Base-by-base conservation (phyloP, 2,797 vertebrate species). In the Notoglanidium macrostoma region DNA sequence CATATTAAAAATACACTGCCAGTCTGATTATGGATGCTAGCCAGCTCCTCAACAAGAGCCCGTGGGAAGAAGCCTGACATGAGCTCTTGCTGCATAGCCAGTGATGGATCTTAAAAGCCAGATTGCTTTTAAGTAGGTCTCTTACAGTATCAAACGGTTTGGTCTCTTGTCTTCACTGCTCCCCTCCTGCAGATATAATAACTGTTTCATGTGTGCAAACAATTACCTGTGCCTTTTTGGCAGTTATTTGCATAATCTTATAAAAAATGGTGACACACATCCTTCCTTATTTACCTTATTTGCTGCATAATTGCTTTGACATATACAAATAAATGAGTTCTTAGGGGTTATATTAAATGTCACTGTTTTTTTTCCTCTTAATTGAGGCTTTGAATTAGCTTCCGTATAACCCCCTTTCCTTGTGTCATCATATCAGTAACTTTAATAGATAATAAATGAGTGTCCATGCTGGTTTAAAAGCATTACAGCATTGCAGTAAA, bases 191-290 rank as follows among this genome's bases (percentile, higher is more conserved):
- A 90, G 86, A 4, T 19, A 49, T 89, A 90, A 88, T 89, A 83
- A 89, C 87, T 73, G 55, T 49, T 65, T 86, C 51, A 82, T 73
- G 44, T 86, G 68, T 21, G 15, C 44, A 84, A 85, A 85, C 87
- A 54, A n/a, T 76, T 82, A 76, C 55, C 29, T 79, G 54, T 57
- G 54, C 19, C 21, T 79, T 40, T 54, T 83, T 68, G 32, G 29
- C 11, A 49, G 67, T 61, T 44, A 86, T 88, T 90, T 90, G 86
- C 89, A 90, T 91, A 90, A 90, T 89, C 78, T 84, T 79, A 86
- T 86, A 86, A 89, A 49, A 65, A 83, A 83, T 77, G 73, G 77
- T 61, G 51, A 85, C 32, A 17, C 63, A 35, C 76, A 46, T 81
- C 40, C 83, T 83, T 61, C 78, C 65, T 68, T 81, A 63, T 87